Percentiles rank a stretch among this genome's conserved stretches.
Evolutionary conservation across 2,797 vertebrate species (phyloP).

Genomic region (Gallinago solitaria): DNA sequence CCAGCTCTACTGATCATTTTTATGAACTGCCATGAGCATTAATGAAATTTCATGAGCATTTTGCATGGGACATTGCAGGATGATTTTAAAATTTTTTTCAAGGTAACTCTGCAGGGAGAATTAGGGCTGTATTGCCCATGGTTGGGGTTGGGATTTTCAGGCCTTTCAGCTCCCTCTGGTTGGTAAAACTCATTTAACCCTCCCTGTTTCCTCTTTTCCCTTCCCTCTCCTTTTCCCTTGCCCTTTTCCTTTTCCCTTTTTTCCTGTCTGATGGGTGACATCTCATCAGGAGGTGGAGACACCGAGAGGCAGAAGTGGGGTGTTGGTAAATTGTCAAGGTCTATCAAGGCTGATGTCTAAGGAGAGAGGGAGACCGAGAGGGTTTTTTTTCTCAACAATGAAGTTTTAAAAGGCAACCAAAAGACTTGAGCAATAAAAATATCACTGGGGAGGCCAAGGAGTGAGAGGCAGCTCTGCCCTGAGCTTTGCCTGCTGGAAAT

Average conservation of each 20-base stretch:
- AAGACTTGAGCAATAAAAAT: background rate
- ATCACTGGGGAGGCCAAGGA: background rate
- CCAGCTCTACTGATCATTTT: constrained; percentile 58
- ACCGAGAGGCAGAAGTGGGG: background rate
- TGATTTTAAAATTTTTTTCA: background rate
- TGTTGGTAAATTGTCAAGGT: background rate
- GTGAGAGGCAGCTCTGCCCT: background rate
- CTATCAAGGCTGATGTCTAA: too few species aligned
- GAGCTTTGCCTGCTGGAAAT: background rate
- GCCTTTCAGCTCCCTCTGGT: background rate
- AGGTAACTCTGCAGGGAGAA: background rate
- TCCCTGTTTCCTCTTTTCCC: background rate
- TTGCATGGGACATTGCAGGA: constrained; percentile 41
- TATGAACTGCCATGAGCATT: constrained; percentile 44
- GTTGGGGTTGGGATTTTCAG: background rate
- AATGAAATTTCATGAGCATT: constrained; percentile 61
- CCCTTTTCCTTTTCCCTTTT: background rate
- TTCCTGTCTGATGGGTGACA: background rate
- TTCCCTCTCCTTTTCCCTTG: background rate
- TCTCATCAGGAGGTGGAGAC: background rate
- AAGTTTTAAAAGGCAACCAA: background rate
- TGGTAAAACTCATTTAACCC: background rate
- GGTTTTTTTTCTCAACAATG: background rate
- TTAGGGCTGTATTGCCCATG: background rate
- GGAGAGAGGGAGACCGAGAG: background rate